Conservation (phyloP, 2,888 invertebrate genomes). For the Augochlorella aurata region DNA sequence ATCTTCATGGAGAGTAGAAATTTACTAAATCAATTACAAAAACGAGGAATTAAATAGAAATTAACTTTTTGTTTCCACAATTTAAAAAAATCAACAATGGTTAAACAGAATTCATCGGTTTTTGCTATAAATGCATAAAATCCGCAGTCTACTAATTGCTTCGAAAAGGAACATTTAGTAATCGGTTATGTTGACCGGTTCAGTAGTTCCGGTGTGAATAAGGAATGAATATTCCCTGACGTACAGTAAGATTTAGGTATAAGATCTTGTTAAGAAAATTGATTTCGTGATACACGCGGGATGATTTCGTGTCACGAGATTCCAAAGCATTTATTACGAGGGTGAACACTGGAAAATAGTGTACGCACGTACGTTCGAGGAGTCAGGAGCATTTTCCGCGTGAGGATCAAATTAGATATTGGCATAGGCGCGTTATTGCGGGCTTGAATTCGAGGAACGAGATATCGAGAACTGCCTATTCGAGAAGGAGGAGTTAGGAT, state of each 20-base stretch:
- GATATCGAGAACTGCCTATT: constrained; percentile 73
- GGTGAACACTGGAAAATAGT: neutral
- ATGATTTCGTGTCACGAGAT: neutral
- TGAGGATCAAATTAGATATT: constrained; percentile 75
- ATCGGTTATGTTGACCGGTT: too few species aligned
- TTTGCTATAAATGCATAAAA: too few species aligned
- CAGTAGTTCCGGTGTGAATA: too few species aligned
- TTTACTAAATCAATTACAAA: too few species aligned
- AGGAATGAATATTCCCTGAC: neutral
- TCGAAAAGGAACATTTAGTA: too few species aligned
- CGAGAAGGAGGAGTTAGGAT: constrained; percentile 62
- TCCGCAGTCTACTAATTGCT: too few species aligned
- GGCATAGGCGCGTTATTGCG: constrained; percentile 74
- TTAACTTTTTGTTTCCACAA: too few species aligned
- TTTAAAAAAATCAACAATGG: too few species aligned
- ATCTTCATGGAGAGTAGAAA: too few species aligned
- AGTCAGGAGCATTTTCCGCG: constrained; percentile 25
- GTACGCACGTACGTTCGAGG: neutral
- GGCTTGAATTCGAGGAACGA: constrained; percentile 70
- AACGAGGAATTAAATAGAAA: too few species aligned
- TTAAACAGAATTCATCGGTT: too few species aligned
- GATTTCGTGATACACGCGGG: neutral
- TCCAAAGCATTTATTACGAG: neutral
- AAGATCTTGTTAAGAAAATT: neutral
- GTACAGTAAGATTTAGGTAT: neutral